Evolutionary conservation across 2,797 vertebrate genomes (phyloP), one percentile per base, ranked within the genome.

Genomic region (Thalassophryne amazonica): DNA sequence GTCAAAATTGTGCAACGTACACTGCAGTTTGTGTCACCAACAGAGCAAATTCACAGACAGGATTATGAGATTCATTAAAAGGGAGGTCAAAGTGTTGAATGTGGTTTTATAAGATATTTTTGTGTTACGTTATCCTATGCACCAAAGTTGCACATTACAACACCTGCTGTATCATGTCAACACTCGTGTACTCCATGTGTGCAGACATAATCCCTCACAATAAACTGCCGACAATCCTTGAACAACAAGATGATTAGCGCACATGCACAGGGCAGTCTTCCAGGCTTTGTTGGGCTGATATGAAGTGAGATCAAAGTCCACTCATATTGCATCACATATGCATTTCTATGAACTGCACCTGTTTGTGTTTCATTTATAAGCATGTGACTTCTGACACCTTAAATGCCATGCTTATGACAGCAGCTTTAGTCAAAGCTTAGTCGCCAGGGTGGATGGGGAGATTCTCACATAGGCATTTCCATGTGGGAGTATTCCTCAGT

Each of bases 161-260:
- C n/a, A n/a, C n/a, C n/a, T n/a, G n/a, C n/a, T n/a, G n/a, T n/a
- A n/a, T n/a, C n/a, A n/a, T n/a, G n/a, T n/a, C n/a, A n/a, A n/a
- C n/a, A n/a, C n/a, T n/a, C n/a, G n/a, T n/a, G n/a, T n/a, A n/a
- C n/a, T n/a, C n/a, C n/a, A n/a, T 78, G 69, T 87, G 83, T 85
- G 54, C 62, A 19, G 45, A 71, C 48, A 64, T 86, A 86, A 89
- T 88, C 84, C 79, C 61, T 62, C 68, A 76, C 67, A 80, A 68
- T 52, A 51, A 74, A 74, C 53, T 36, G 32, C 17, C 43, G 39
- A 64, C 64, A 65, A 67, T 64, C 42, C 45, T 43, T 37, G 0
- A 68, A 35, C 37, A 30, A 22, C 29, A 10, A 65, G 40, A 54
- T 23, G 55, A 66, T 80, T 70, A 66, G 49, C 48, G 46, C 71